Evolutionary conservation across 2,888 invertebrate genomes (phyloP).

Genomic region (Acronicta leporina): DNA sequence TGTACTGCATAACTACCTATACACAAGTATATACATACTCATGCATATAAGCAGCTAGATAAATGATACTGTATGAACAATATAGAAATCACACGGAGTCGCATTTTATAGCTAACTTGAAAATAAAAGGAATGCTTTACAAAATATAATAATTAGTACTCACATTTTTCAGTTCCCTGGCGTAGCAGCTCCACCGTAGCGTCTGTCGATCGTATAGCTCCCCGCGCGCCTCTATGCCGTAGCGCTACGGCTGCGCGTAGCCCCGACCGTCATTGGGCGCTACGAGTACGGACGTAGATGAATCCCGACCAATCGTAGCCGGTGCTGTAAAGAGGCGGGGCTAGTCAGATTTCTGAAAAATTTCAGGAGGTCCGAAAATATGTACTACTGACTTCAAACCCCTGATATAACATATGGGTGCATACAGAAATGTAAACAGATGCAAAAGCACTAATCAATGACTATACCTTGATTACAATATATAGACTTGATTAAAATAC

Average conservation of each 20-base stretch:
- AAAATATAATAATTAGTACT: constrained; percentile 65
- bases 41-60: constrained; percentile 26
- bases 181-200: constrained; percentile 82
- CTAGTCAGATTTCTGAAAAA: constrained; percentile 85
- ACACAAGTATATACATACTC: constrained; percentile 34
- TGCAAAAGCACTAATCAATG: too few species aligned
- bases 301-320: constrained; percentile 75
- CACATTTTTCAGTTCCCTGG: constrained; percentile 84
- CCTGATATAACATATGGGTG: constrained; percentile 62
- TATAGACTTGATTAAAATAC: too few species aligned
- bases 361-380: constrained; percentile 81
- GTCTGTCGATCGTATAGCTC: constrained; percentile 84
- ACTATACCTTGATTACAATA: too few species aligned
- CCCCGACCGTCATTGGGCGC: constrained; percentile 78
- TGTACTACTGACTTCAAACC: constrained; percentile 66
- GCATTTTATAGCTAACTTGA: constrained; percentile 11
- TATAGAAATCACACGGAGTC: constrained; percentile 11
- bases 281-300: constrained; percentile 74
- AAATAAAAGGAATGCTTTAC: constrained; percentile 18
- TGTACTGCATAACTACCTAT: constrained; percentile 26
- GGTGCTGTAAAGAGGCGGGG: constrained; percentile 82
- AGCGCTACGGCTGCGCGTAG: constrained; percentile 85
- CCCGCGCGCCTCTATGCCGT: constrained; percentile 78
- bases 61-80: constrained; percentile 39
- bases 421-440: constrained; percentile 12